Evolutionary conservation across 2,888 invertebrate genomes (phyloP).

Genomic region (Glomeris marginata): DNA sequence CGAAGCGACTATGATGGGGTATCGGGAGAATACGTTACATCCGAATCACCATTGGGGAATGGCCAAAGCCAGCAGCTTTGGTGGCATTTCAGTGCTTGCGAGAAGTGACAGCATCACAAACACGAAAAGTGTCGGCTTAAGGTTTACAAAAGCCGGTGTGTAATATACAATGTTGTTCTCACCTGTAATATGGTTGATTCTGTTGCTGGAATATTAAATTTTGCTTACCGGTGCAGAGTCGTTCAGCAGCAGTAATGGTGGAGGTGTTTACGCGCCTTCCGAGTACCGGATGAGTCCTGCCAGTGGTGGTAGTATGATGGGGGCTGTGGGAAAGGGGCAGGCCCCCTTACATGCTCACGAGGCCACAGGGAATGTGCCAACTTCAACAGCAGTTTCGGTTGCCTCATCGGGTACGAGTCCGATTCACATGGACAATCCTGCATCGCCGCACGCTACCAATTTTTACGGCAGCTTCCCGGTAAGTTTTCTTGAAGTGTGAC

Average conservation of each 20-base stretch:
- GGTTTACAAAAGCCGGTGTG: constrained; percentile 58
- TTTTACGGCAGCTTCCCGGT: no score
- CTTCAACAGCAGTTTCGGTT: no score
- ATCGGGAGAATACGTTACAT: neutral
- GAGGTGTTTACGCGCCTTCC: neutral
- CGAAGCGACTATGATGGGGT: constrained; percentile 22
- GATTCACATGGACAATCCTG: no score
- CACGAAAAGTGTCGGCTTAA: constrained; percentile 46
- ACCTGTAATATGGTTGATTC: no score
- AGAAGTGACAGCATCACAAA: constrained; percentile 50
- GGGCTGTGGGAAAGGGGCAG: neutral
- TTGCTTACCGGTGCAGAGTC: constrained; percentile 2
- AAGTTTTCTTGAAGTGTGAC: no score
- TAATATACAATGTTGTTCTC: neutral
- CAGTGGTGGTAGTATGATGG: constrained; percentile 1
- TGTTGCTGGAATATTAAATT: no score
- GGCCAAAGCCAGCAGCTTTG: constrained; percentile 71
- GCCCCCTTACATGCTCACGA: no score
- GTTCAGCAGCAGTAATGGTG: constrained; percentile 7
- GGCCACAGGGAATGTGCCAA: no score
- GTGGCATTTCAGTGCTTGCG: constrained; percentile 32
- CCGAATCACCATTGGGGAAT: constrained; percentile 35
- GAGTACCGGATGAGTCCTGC: constrained; percentile 8
- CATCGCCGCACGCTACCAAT: no score
- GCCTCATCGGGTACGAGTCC: no score